Evolutionary conservation across 2,888 invertebrate species (phyloP).

Genomic region (Pammene aurita): DNA sequence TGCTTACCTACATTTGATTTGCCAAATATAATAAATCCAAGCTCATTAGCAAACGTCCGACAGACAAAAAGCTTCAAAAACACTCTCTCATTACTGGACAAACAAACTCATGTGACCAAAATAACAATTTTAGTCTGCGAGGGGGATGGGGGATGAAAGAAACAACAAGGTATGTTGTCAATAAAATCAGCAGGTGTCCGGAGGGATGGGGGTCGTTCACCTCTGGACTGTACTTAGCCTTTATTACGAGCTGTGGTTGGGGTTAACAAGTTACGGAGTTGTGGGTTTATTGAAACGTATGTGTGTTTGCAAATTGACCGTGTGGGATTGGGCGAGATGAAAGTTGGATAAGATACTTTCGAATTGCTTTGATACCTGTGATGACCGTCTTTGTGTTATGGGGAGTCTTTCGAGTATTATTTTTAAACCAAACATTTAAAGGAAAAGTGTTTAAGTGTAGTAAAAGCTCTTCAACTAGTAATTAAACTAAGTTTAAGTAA

Average conservation of each 20-base stretch:
- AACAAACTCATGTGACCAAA: slow-evolving; percentile 18
- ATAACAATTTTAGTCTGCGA: slow-evolving; percentile 46
- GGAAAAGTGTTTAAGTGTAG: no score
- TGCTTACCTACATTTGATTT: neutral
- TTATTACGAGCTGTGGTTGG: slow-evolving; percentile 56
- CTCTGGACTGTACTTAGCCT: slow-evolving; percentile 54
- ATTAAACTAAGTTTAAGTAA: no score
- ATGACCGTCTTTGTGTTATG: neutral
- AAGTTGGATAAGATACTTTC: slow-evolving; percentile 1
- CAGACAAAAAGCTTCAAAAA: slow-evolving; percentile 36
- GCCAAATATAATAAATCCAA: neutral
- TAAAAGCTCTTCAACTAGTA: no score
- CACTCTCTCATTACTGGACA: slow-evolving; percentile 33
- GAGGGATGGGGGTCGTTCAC: slow-evolving; percentile 70
- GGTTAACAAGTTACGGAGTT: slow-evolving; percentile 46
- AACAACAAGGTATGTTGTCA: slow-evolving; percentile 72
- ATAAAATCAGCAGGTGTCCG: slow-evolving; percentile 79
- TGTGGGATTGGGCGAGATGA: slow-evolving; percentile 14
- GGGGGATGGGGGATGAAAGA: slow-evolving; percentile 69
- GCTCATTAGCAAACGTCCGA: slow-evolving; percentile 20
- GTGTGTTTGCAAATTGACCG: slow-evolving; percentile 32
- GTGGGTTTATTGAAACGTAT: slow-evolving; percentile 40
- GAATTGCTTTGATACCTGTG: slow-evolving; percentile 16
- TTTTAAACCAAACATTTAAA: neutral
- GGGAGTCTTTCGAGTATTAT: neutral